Conservation (phyloP, 2,797 vertebrate genomes). For the Chromis chromis region DNA sequence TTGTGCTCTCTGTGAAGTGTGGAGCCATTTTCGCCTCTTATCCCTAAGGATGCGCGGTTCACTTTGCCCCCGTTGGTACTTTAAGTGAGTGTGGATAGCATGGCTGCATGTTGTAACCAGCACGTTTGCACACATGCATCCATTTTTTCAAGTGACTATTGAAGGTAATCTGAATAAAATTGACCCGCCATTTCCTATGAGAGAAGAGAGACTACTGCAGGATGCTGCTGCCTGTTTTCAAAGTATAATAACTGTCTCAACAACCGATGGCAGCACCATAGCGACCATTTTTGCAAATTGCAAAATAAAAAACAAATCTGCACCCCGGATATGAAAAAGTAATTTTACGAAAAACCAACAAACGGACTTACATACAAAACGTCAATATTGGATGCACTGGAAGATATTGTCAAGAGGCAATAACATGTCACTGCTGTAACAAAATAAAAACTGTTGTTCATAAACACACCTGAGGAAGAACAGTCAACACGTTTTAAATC, state of each 20-base stretch:
- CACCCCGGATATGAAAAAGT: slow-evolving; percentile 17
- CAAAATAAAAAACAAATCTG: slow-evolving; percentile 7
- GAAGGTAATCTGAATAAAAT: slow-evolving; percentile 11
- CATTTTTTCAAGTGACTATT: slow-evolving; percentile 18
- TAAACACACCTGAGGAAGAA: slow-evolving; percentile 7
- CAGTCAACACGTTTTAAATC: slow-evolving; percentile 19
- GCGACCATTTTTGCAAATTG: not conserved
- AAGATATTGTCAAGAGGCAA: slow-evolving; percentile 22
- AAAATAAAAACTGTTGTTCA: slow-evolving; percentile 19
- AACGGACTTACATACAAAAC: slow-evolving; percentile 8
- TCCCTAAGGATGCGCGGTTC: slow-evolving; percentile 23
- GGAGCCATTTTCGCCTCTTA: slow-evolving; percentile 36
- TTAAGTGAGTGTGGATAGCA: not conserved
- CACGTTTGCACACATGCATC: slow-evolving; percentile 10
- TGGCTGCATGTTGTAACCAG: slow-evolving; percentile 1
- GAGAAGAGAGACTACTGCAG: not conserved
- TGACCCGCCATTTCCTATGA: not conserved
- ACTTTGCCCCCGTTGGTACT: not conserved
- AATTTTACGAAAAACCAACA: slow-evolving; percentile 22
- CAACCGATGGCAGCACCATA: slow-evolving; percentile 2
- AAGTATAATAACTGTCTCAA: not conserved
- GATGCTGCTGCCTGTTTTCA: not conserved
- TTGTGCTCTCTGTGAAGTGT: slow-evolving; percentile 14
- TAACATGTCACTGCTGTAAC: slow-evolving; percentile 15
- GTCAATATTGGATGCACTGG: not conserved